A percentile compares a stretch with the other conserved stretches of the same genome.
Evolutionary conservation across 2,888 invertebrate species (phyloP).

Genomic region (Ellobium chinense): DNA sequence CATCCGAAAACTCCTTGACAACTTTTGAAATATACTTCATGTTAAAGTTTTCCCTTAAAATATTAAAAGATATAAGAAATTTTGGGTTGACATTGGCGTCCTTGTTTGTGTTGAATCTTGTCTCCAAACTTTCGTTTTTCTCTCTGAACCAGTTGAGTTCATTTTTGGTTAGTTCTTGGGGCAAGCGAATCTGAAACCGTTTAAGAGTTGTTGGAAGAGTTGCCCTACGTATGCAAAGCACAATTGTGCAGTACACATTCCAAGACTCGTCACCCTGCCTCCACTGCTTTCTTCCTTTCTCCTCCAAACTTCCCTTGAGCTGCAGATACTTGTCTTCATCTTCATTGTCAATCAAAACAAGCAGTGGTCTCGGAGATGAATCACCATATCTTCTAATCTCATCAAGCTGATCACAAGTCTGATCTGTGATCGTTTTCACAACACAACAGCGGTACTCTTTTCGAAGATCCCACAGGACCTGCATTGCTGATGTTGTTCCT

Average conservation of each 20-base stretch:
- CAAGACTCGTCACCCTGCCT: conserved; percentile 28
- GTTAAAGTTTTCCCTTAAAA: conserved; percentile 64
- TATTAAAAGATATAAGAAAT: conserved; percentile 64
- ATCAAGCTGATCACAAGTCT: conserved; percentile 60
- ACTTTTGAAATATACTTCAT: conserved; percentile 55
- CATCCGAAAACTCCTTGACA: conserved; percentile 53
- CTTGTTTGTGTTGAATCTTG: conserved; percentile 37
- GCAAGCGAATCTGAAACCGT: neutral
- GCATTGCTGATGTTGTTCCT: conserved; percentile 63
- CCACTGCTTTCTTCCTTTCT: conserved; percentile 38
- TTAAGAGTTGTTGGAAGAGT: conserved; percentile 7
- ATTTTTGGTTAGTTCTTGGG: conserved; percentile 53
- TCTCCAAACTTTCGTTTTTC: conserved; percentile 52
- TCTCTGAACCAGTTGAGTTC: conserved; percentile 60
- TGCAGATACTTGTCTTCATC: conserved; percentile 55
- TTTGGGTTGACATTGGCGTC: conserved; percentile 52
- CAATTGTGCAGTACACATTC: conserved; percentile 55
- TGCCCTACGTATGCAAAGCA: conserved; percentile 48
- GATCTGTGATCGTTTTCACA: conserved; percentile 55
- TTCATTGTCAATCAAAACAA: conserved; percentile 60
- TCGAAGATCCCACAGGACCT: conserved; percentile 63
- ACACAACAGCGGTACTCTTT: conserved; percentile 59
- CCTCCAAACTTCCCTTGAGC: conserved; percentile 50
- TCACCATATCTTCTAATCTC: conserved; percentile 53
- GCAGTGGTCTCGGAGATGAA: conserved; percentile 55